These are phyloP conservation scores for Schizopygopsis malacanthus DNA, from an alignment of 2,797 vertebrate species.

Conservation along the genomic window DNA sequence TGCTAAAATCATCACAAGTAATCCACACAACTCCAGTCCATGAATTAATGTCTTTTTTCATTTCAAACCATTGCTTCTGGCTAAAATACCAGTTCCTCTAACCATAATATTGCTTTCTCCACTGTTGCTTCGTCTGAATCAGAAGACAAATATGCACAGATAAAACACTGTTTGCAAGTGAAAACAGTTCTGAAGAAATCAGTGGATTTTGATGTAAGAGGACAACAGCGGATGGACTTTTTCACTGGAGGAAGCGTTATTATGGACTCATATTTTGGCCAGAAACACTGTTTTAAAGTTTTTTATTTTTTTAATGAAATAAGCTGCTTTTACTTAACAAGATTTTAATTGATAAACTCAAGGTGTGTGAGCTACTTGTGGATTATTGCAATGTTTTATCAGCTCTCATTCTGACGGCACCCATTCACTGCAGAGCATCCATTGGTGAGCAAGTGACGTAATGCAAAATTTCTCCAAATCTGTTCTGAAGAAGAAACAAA, in stretches of 20 bases:
- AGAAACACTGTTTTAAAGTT: neutral
- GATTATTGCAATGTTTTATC: neutral
- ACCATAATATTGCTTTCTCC: no score
- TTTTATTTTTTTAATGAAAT: neutral
- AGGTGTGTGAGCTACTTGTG: neutral
- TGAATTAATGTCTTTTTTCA: neutral
- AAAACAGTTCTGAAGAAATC: no score
- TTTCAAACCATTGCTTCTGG: neutral
- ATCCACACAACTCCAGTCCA: neutral
- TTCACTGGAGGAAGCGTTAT: neutral
- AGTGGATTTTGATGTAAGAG: no score
- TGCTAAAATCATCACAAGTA: neutral
- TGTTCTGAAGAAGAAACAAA: neutral
- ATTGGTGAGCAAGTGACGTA: neutral
- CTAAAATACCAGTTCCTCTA: neutral
- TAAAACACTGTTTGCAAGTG: no score
- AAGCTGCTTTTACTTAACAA: neutral
- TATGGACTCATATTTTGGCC: neutral
- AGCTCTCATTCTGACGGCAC: neutral
- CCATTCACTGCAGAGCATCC: neutral
- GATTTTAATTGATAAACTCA: neutral
- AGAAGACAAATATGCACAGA: no score
- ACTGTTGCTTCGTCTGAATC: no score
- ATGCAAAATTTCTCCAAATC: neutral
- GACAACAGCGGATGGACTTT: neutral